A percentile compares a stretch with the other conserved stretches of the same genome.
Conservation (phyloP, 2,113 vertebrate species). For the Ancistrus triradiatus region DNA sequence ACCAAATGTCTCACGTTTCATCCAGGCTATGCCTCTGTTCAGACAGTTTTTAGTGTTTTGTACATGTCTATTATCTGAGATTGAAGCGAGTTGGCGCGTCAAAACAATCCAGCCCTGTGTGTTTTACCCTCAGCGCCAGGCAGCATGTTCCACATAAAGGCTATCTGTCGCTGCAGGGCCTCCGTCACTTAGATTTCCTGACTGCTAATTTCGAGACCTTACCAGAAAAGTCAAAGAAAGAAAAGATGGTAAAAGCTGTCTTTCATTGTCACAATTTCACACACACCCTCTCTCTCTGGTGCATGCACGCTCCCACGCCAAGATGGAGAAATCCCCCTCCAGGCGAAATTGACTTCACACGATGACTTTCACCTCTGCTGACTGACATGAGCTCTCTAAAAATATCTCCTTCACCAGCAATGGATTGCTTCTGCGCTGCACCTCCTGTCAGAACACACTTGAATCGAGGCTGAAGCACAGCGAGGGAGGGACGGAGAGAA, state of each 20-base stretch:
- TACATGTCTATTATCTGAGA: too few relatives aligned
- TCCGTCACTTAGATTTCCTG: constrained; percentile 54
- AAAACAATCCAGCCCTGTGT: constrained; percentile 42
- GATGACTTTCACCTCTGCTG: constrained; percentile 51
- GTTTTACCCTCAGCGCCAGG: constrained; percentile 33
- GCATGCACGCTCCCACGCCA: constrained; percentile 53
- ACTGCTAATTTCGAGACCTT: constrained; percentile 62
- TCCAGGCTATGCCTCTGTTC: constrained; percentile 3
- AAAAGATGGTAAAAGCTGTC: constrained; percentile 21
- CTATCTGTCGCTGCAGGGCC: constrained; percentile 58
- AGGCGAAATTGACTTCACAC: constrained; percentile 64
- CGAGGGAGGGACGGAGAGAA: constrained; percentile 14
- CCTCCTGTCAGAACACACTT: constrained; percentile 46
- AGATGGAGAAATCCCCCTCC: constrained; percentile 52
- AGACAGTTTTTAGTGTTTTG: neutral
- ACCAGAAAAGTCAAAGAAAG: constrained; percentile 34
- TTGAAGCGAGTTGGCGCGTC: constrained; percentile 36
- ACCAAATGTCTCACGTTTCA: constrained; percentile 4
- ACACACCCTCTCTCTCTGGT: constrained; percentile 28
- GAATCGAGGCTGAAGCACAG: constrained; percentile 32
- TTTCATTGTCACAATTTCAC: constrained; percentile 25
- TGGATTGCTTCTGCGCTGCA: constrained; percentile 45
- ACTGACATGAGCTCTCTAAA: constrained; percentile 59
- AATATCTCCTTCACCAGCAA: constrained; percentile 55
- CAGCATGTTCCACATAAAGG: constrained; percentile 53